Conservation (phyloP, 2,113 vertebrate species). For the Leuciscus idus region DNA sequence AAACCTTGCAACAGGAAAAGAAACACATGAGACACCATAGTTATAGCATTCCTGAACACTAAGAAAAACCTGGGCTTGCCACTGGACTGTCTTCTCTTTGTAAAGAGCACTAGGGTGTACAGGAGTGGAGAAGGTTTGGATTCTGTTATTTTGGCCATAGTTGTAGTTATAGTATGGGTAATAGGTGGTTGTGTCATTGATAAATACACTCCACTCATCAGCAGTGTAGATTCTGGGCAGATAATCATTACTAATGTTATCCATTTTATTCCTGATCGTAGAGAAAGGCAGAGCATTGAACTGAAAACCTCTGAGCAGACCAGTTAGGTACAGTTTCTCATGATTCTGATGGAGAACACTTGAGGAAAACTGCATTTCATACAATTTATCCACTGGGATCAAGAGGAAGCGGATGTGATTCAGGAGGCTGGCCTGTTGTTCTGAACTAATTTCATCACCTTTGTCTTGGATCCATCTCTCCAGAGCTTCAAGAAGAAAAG, state of each 20-base stretch:
- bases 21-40: conserved; percentile 42
- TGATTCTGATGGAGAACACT: conserved; percentile 63
- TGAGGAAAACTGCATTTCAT: conserved; percentile 69
- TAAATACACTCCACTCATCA: neutral
- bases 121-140: conserved; percentile 61
- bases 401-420: conserved; percentile 75
- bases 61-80: conserved; percentile 64
- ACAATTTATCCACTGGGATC: conserved; percentile 73
- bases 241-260: conserved; percentile 53
- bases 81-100: neutral
- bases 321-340: conserved; percentile 55
- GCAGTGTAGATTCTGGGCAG: conserved; percentile 75
- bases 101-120: conserved; percentile 74
- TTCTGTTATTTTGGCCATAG: neutral
- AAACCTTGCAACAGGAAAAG: conserved; percentile 65
- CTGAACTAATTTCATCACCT: conserved; percentile 6
- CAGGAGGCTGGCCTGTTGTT: conserved; percentile 63
- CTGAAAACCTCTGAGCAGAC: conserved; percentile 70
- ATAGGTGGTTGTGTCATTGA: neutral
- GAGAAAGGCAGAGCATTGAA: conserved; percentile 73
- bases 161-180: neutral
- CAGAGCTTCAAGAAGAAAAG: conserved; percentile 70
- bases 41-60: conserved; percentile 61
- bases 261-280: conserved; percentile 58
- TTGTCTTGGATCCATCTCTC: conserved; percentile 69